Evolutionary conservation across 2,113 vertebrate species (phyloP).

Genomic region (Vulpes lagopus): DNA sequence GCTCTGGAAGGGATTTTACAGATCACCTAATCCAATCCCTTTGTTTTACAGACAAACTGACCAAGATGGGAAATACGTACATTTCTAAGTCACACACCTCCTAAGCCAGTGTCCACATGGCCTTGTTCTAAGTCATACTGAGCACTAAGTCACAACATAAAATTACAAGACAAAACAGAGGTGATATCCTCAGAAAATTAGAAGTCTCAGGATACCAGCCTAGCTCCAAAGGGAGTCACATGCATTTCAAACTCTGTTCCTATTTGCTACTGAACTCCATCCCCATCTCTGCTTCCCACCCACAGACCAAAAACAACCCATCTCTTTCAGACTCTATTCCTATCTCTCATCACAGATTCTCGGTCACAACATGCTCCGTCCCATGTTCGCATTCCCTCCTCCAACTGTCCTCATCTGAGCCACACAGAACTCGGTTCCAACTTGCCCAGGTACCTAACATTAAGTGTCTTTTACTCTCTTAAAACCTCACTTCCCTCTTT

Average conservation of each 20-base stretch:
- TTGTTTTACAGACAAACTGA: background rate
- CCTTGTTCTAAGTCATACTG: background rate
- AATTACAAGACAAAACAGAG: background rate
- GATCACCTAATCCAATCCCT: background rate
- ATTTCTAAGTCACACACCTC: background rate
- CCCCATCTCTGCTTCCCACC: background rate
- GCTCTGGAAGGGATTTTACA: background rate
- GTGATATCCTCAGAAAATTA: background rate
- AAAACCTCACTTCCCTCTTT: background rate
- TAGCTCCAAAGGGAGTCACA: background rate
- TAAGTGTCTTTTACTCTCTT: background rate
- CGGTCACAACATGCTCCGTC: background rate
- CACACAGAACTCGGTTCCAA: background rate
- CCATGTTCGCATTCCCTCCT: background rate
- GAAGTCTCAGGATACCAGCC: background rate
- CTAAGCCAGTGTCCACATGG: no score
- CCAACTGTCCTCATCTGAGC: background rate
- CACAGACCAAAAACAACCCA: background rate
- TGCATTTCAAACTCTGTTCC: background rate
- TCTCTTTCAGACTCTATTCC: background rate
- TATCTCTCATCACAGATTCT: background rate
- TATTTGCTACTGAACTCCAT: no score
- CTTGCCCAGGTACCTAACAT: background rate
- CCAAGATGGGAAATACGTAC: background rate
- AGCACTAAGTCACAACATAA: background rate